Evolutionary conservation across 2,888 invertebrate species (phyloP).

Genomic region (Venusia cambrica): DNA sequence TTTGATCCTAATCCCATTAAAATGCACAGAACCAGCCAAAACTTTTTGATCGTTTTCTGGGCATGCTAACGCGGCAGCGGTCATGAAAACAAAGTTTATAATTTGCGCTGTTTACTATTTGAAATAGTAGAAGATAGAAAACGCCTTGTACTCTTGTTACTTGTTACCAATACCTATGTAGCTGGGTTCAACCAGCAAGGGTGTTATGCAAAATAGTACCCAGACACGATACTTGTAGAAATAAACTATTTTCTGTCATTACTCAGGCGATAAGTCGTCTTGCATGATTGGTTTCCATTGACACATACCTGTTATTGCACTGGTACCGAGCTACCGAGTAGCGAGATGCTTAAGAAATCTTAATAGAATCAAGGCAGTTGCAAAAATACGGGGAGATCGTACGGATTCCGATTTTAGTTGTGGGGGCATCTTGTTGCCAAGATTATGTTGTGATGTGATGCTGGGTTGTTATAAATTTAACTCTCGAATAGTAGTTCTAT

Average conservation of each 20-base stretch:
- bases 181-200: conserved; percentile 1
- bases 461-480: too few relatives aligned
- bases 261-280: conserved; percentile 31
- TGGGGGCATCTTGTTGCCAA: too few relatives aligned
- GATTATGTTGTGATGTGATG: too few relatives aligned
- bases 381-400: too few relatives aligned
- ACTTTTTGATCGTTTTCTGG: background rate
- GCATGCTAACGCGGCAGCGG: too few relatives aligned
- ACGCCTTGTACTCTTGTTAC: too few relatives aligned
- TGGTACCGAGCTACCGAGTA: conserved; percentile 19
- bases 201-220: conserved; percentile 17
- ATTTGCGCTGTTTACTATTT: too few relatives aligned
- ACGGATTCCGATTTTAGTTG: too few relatives aligned
- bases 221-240: conserved; percentile 8
- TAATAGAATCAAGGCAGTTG: conserved; percentile 21
- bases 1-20: conserved; percentile 1
- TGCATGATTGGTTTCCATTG: conserved; percentile 42
- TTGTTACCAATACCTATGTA: too few relatives aligned
- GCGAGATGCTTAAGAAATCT: conserved; percentile 26
- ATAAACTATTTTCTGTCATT: conserved; percentile 30
- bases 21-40: background rate
- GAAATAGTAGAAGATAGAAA: too few relatives aligned
- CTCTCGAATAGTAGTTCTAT: too few relatives aligned
- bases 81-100: too few relatives aligned
- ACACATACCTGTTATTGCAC: conserved; percentile 37